A percentile compares a stretch with the other conserved stretches of the same genome.
These are phyloP conservation scores for Micropterix aruncella DNA, from an alignment of 2,888 invertebrate genomes.

Conservation along the genomic window DNA sequence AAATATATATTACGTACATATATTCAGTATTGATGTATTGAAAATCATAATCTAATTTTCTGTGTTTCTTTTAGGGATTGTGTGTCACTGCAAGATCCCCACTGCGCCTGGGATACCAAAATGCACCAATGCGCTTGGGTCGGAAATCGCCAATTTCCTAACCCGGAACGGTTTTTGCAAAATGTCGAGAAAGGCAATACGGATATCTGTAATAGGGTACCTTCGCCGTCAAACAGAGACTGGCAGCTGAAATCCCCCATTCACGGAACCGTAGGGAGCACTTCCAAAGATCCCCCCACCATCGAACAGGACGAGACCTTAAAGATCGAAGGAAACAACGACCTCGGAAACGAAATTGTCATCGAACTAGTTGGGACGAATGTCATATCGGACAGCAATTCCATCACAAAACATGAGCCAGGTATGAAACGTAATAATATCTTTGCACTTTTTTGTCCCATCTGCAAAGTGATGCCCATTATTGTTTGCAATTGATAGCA, in stretches of 20 bases:
- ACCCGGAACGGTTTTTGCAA: constrained; percentile 52
- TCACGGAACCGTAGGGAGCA: constrained; percentile 19
- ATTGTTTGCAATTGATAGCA: too few species aligned
- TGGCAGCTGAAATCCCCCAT: constrained; percentile 17
- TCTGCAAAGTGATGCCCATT: too few species aligned
- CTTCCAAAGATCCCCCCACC: constrained; percentile 23
- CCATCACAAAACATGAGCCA: too few species aligned
- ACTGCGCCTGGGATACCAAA: constrained; percentile 89
- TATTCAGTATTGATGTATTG: background rate
- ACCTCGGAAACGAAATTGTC: constrained; percentile 49
- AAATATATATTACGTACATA: background rate
- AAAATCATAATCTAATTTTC: background rate
- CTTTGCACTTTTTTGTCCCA: too few species aligned
- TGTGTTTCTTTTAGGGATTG: constrained; percentile 56
- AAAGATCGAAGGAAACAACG: constrained; percentile 31
- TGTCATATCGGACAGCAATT: constrained; percentile 41
- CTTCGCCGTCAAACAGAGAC: constrained; percentile 27
- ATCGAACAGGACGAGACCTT: constrained; percentile 36
- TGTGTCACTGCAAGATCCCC: constrained; percentile 87
- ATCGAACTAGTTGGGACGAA: constrained; percentile 51
- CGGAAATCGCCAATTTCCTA: constrained; percentile 41
- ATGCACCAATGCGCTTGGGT: constrained; percentile 44
- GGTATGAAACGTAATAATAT: too few species aligned
- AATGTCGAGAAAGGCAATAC: constrained; percentile 58
- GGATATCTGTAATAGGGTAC: constrained; percentile 37